A percentile compares a stretch with the other conserved stretches of the same genome.
These are phyloP conservation scores for Parauchenoglanis punctatus DNA, from an alignment of 2,797 vertebrate species.

Conservation along the genomic window DNA sequence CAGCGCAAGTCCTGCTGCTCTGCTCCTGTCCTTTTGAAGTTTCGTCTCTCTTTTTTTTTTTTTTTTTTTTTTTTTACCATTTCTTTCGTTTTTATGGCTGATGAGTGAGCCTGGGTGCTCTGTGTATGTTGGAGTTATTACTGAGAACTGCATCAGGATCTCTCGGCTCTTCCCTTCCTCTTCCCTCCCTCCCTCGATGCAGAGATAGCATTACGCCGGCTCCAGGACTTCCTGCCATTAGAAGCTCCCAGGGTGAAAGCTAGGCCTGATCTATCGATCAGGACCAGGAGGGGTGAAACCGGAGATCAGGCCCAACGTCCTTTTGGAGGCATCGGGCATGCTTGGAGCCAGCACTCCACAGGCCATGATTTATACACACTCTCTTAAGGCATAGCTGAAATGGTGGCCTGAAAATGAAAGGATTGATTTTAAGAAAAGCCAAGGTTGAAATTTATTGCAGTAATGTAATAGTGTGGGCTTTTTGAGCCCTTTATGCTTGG, in stretches of 20 bases:
- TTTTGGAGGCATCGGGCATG: slow-evolving; percentile 65
- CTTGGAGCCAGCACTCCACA: slow-evolving; percentile 51
- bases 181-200: slow-evolving; percentile 69
- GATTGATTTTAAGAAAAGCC: slow-evolving; percentile 36
- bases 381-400: slow-evolving; percentile 13
- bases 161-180: slow-evolving; percentile 28
- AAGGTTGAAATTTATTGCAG: slow-evolving; percentile 14
- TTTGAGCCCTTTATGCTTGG: neutral
- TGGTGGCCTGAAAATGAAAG: slow-evolving; percentile 38
- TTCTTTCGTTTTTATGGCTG: slow-evolving; percentile 57
- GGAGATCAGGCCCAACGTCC: slow-evolving; percentile 75
- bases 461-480: neutral
- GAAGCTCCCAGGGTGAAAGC: slow-evolving; percentile 91
- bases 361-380: slow-evolving; percentile 51
- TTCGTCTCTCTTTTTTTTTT: neutral
- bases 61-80: slow-evolving; percentile 21
- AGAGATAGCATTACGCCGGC: slow-evolving; percentile 93
- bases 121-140: slow-evolving; percentile 75
- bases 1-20: slow-evolving; percentile 36
- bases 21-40: slow-evolving; percentile 68
- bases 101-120: slow-evolving; percentile 53
- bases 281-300: slow-evolving; percentile 84
- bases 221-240: slow-evolving; percentile 95
- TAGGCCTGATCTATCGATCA: slow-evolving; percentile 94
- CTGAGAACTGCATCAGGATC: slow-evolving; percentile 73